phyloP scores from a whole-genome alignment of 2,113 vertebrate genomes.

The Atlantisia rogersi region DNA sequence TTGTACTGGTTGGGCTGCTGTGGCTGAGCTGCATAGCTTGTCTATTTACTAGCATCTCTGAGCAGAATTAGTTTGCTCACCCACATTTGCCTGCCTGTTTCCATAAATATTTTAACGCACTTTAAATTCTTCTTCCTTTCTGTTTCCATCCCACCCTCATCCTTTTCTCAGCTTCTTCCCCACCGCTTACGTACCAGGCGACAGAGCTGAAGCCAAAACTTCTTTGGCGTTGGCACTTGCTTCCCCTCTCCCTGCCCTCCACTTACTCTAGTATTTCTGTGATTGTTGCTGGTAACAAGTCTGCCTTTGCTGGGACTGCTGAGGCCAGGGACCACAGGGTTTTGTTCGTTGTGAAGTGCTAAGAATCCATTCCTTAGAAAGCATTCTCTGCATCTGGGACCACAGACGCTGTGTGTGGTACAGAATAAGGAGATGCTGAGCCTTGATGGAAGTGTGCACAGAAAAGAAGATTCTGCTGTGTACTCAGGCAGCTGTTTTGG shows the following conservation, averaged over 20 bases:
- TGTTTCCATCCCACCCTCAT: neutral
- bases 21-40: neutral
- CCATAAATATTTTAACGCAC: neutral
- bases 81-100: neutral
- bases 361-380: neutral
- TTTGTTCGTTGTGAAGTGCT: neutral
- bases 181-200: rapidly evolving
- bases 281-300: neutral
- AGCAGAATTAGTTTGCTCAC: neutral
- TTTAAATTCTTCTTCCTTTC: neutral
- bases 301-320: neutral
- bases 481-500: neutral
- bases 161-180: neutral
- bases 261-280: neutral
- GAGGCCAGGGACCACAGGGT: rapidly evolving
- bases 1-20: neutral
- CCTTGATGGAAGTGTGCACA: neutral
- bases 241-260: neutral
- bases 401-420: neutral
- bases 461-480: neutral
- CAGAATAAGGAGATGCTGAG: neutral
- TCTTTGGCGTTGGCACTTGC: neutral
- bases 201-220: neutral
- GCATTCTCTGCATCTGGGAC: neutral
- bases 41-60: neutral